A percentile compares a stretch with the other conserved stretches of the same genome.
Conservation (phyloP, 2,888 invertebrate genomes). For the Drosophila antonietae region DNA sequence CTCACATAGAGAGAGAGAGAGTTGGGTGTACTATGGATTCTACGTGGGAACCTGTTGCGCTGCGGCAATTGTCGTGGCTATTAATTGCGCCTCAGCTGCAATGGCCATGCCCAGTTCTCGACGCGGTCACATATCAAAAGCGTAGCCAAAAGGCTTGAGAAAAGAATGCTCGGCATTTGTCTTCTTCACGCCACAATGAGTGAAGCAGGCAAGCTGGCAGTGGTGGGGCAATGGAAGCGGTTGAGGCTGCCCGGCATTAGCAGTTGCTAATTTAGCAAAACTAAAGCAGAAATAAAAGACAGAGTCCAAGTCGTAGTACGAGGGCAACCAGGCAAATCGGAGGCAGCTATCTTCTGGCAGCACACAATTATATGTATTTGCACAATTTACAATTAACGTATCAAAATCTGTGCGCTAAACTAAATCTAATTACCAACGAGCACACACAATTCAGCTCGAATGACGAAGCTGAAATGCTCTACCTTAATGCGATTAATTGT, state of each 20-base stretch:
- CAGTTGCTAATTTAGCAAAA: constrained; percentile 71
- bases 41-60: constrained; percentile 63
- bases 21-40: constrained; percentile 28
- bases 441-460: constrained; percentile 1
- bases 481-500: constrained; percentile 9
- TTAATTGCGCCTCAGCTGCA: constrained; percentile 62
- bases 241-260: constrained; percentile 4
- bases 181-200: constrained; percentile 69
- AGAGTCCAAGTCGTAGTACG: background rate
- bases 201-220: background rate
- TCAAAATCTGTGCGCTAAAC: constrained; percentile 75
- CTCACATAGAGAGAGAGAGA: constrained; percentile 9
- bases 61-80: constrained; percentile 57
- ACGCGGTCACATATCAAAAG: constrained; percentile 71
- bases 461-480: constrained; percentile 45
- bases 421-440: constrained; percentile 71
- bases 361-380: constrained; percentile 73
- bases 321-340: constrained; percentile 64
- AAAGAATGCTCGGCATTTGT: constrained; percentile 74
- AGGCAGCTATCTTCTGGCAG: constrained; percentile 46
- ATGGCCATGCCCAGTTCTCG: constrained; percentile 36
- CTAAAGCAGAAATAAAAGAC: constrained; percentile 57
- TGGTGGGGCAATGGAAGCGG: background rate
- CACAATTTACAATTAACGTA: constrained; percentile 78
- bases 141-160: constrained; percentile 78